phyloP scores from a whole-genome alignment of 2,797 vertebrate species.

The Coranthus polyacanthus region DNA sequence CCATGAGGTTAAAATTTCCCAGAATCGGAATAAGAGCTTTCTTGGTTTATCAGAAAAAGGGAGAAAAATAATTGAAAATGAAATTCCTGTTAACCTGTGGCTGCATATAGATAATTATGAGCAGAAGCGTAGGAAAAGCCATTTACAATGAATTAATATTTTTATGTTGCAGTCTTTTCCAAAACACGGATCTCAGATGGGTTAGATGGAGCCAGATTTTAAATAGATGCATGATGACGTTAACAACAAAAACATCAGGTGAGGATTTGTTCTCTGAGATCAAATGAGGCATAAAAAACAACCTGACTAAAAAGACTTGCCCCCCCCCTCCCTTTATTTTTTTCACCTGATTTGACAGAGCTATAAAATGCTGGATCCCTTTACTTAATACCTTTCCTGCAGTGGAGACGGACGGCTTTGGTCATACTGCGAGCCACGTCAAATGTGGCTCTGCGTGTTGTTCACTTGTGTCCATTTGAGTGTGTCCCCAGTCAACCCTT shows the following conservation, averaged over 20 bases:
- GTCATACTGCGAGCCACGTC: constrained; percentile 28
- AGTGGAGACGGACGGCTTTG: no score
- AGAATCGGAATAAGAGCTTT: constrained; percentile 1
- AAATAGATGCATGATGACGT: constrained; percentile 11
- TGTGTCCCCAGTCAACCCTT: constrained; percentile 68
- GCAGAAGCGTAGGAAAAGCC: background rate
- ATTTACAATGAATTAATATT: background rate
- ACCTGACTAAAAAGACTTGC: background rate
- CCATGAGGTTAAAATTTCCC: background rate
- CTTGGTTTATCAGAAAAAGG: constrained; percentile 1
- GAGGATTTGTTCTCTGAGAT: constrained; percentile 19
- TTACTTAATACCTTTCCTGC: constrained; percentile 11
- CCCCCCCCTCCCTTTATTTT: background rate
- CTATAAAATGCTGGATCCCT: constrained; percentile 19
- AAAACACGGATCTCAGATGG: background rate
- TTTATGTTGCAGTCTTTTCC: background rate
- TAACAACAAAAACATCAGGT: constrained; percentile 17
- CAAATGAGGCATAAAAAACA: constrained; percentile 2
- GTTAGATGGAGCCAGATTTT: background rate
- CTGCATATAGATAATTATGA: constrained; percentile 4
- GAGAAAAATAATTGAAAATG: background rate
- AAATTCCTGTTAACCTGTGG: background rate
- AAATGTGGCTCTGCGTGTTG: constrained; percentile 40
- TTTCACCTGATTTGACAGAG: constrained; percentile 11
- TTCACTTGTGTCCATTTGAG: constrained; percentile 58